Conservation (phyloP, 1,140 invertebrate species). For the Psilanteris sp. region DNA sequence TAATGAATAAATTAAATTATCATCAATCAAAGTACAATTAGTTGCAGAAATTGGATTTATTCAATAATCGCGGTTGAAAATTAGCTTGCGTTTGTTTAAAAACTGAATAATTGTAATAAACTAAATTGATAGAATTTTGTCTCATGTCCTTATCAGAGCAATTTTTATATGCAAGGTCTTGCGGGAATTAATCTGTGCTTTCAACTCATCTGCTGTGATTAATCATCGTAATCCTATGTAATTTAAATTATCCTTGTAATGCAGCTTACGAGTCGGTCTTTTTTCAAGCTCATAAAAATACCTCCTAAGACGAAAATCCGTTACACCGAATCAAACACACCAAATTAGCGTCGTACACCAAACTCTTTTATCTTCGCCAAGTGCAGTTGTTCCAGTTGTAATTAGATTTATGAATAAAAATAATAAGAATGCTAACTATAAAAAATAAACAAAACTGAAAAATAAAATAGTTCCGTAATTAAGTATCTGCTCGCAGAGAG, state of each 20-base stretch:
- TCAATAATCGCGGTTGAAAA: too few relatives aligned
- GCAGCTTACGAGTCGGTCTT: slow-evolving; percentile 34
- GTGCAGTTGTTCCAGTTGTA: slow-evolving; percentile 1
- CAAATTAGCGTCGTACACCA: slow-evolving; percentile 10
- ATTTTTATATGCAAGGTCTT: slow-evolving; percentile 17
- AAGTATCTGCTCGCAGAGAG: slow-evolving; percentile 18
- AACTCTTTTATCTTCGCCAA: slow-evolving; percentile 10
- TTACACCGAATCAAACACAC: slow-evolving; percentile 15
- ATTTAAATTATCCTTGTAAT: slow-evolving; percentile 55
- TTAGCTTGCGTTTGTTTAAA: too few relatives aligned
- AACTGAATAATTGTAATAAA: too few relatives aligned
- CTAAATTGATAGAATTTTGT: slow-evolving; percentile 24
- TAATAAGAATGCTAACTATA: too few relatives aligned
- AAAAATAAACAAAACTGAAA: too few relatives aligned
- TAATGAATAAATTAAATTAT: too few relatives aligned
- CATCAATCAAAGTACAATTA: too few relatives aligned
- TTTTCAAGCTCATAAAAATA: slow-evolving; percentile 47
- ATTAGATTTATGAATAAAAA: slow-evolving; percentile 47
- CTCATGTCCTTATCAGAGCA: slow-evolving; percentile 16
- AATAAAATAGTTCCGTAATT: slow-evolving; percentile 48
- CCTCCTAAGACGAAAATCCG: slow-evolving; percentile 13
- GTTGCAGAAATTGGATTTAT: too few relatives aligned
- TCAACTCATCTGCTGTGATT: slow-evolving; percentile 43
- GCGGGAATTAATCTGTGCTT: slow-evolving; percentile 40
- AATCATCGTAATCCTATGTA: slow-evolving; percentile 44